phyloP scores from a whole-genome alignment of 2,888 invertebrate genomes.

The Pandemis cinnamomeana region DNA sequence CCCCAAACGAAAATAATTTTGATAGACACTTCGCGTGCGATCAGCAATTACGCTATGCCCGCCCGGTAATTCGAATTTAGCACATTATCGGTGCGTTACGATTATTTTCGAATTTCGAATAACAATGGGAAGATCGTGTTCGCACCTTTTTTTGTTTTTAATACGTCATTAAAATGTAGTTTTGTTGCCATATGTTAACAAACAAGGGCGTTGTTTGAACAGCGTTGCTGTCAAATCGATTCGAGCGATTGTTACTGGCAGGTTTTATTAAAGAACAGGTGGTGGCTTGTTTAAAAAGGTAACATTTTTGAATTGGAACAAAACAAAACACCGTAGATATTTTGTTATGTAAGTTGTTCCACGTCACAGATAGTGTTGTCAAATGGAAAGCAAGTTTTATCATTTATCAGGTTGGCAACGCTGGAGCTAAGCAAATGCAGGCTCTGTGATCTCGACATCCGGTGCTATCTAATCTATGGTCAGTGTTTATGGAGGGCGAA shows the following conservation, averaged over 20 bases:
- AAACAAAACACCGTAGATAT: neutral
- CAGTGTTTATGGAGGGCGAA: conserved; percentile 75
- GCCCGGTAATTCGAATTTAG: conserved; percentile 76
- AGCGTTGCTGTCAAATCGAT: conserved; percentile 23
- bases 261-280: conserved; percentile 29
- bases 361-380: conserved; percentile 21
- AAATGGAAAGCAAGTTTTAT: conserved; percentile 58
- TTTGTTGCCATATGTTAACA: conserved; percentile 52
- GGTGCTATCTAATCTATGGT: conserved; percentile 82
- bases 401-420: conserved; percentile 56
- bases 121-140: conserved; percentile 68
- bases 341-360: neutral
- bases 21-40: conserved; percentile 83
- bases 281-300: conserved; percentile 10
- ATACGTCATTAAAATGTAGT: conserved; percentile 71
- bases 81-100: conserved; percentile 79
- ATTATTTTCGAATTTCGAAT: conserved; percentile 64
- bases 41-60: conserved; percentile 71
- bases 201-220: conserved; percentile 32
- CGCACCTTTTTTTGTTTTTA: conserved; percentile 70
- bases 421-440: conserved; percentile 45
- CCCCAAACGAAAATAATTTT: conserved; percentile 80
- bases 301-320: conserved; percentile 4
- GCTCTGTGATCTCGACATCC: conserved; percentile 69
- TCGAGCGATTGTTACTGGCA: conserved; percentile 10